Evolutionary conservation across 2,113 vertebrate genomes (phyloP).

Genomic region (Tinamus guttatus): DNA sequence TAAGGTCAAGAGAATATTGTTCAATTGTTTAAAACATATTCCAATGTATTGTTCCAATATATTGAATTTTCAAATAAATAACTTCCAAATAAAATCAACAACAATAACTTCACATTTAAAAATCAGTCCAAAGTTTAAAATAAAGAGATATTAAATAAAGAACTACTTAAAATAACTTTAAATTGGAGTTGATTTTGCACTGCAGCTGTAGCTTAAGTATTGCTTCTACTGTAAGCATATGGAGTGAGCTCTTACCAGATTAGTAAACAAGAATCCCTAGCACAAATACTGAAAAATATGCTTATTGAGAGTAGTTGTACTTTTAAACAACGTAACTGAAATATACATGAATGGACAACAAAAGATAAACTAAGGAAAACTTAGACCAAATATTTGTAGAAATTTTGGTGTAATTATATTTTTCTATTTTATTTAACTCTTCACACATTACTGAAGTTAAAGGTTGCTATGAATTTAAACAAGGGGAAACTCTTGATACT

Average conservation of each 20-base stretch:
- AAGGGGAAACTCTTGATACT: neutral
- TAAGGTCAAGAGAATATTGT: neutral
- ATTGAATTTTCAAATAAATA: neutral
- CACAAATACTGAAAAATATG: neutral
- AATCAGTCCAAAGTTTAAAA: neutral
- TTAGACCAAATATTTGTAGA: neutral
- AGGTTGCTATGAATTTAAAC: neutral
- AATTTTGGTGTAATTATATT: neutral
- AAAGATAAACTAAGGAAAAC: neutral
- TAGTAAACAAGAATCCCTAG: neutral
- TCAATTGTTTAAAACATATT: fast-evolving
- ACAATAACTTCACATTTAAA: neutral
- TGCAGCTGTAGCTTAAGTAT: neutral
- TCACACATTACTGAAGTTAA: neutral
- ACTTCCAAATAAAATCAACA: neutral
- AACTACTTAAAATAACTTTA: neutral
- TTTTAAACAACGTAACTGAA: neutral
- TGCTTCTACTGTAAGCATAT: neutral
- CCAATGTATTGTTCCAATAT: fast-evolving
- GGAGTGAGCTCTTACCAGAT: neutral
- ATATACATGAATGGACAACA: neutral
- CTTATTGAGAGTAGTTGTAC: neutral
- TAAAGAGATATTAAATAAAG: neutral
- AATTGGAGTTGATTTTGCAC: neutral
- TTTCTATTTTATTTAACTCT: neutral